A percentile compares a stretch with the other conserved stretches of the same genome.
These are phyloP conservation scores for Tachuris rubrigastra DNA, from an alignment of 2,113 vertebrate species.

Conservation along the genomic window DNA sequence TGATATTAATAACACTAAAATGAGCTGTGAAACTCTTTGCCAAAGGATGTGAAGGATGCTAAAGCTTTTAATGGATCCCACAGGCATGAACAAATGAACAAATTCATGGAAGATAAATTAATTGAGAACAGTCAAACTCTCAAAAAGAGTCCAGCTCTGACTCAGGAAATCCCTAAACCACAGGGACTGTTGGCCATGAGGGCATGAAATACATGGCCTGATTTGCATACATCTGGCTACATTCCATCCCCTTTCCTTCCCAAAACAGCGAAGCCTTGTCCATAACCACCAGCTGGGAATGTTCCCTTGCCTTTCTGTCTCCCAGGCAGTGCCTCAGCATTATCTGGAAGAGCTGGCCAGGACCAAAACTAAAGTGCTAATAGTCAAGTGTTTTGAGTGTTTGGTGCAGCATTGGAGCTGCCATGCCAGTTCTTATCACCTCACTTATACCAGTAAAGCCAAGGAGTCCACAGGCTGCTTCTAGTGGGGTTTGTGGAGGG, in stretches of 20 bases:
- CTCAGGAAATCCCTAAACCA: background rate
- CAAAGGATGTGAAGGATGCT: background rate
- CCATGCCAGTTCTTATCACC: background rate
- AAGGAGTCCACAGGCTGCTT: background rate
- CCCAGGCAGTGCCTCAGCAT: background rate
- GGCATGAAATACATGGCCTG: background rate
- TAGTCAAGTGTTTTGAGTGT: background rate
- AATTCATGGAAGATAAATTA: background rate
- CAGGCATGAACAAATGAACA: background rate
- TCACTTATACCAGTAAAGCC: background rate
- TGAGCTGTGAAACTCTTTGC: background rate
- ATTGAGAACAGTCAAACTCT: background rate
- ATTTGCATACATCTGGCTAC: background rate
- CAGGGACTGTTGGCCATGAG: background rate
- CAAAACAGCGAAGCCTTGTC: background rate
- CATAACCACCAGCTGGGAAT: background rate
- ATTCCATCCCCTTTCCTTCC: background rate
- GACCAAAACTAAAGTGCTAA: background rate
- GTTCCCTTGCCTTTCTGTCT: background rate
- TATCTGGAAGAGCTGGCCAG: background rate
- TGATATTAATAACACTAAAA: background rate
- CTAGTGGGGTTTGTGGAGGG: background rate
- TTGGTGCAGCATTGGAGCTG: fast-evolving
- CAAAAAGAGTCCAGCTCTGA: background rate
- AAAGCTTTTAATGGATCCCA: conserved; percentile 2